These are phyloP conservation scores for Rhinichthys osculus DNA, from an alignment of 2,797 vertebrate genomes.

Conservation along the genomic window DNA sequence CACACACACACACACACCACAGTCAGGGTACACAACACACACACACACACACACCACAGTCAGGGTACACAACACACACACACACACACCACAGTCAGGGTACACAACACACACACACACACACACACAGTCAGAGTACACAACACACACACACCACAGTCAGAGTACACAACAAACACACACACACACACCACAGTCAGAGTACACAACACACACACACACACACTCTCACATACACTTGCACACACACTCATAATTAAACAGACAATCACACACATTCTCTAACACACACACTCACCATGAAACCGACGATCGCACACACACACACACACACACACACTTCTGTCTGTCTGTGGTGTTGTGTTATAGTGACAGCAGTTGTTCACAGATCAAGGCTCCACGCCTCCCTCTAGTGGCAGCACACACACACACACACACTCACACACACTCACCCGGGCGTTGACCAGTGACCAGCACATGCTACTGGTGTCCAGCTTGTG, in stretches of 20 bases:
- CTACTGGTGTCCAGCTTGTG: conserved; percentile 92
- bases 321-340: neutral
- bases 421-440: too few species aligned
- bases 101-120: too few species aligned
- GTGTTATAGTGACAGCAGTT: neutral
- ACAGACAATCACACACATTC: neutral
- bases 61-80: neutral
- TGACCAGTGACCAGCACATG: conserved; percentile 94
- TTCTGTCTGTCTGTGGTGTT: neutral
- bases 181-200: neutral
- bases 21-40: neutral
- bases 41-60: neutral
- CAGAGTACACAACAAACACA: neutral
- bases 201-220: too few species aligned
- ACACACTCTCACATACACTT: too few species aligned
- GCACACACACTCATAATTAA: neutral
- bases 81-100: too few species aligned
- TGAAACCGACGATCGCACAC: neutral
- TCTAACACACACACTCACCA: neutral
- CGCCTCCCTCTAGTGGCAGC: neutral
- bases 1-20: neutral
- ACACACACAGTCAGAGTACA: too few species aligned
- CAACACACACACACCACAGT: too few species aligned
- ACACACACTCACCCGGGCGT: conserved; percentile 84
- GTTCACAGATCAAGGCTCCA: neutral